phyloP scores from a whole-genome alignment of 2,888 invertebrate genomes.

The Caenorhabditis afra region DNA sequence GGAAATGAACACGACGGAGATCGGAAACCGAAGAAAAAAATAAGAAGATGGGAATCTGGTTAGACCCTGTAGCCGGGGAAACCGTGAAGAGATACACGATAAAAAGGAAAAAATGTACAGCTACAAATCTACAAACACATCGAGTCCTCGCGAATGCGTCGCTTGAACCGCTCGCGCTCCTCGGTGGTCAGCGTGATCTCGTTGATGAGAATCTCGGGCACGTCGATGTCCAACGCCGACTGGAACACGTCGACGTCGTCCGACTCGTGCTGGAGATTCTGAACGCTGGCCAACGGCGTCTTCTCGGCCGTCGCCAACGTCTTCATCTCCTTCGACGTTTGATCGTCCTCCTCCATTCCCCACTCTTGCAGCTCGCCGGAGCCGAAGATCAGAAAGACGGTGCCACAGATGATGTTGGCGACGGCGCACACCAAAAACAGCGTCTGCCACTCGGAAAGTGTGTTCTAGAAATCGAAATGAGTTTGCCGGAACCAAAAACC shows the following conservation, averaged over 20 bases:
- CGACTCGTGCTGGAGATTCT: conserved; percentile 28
- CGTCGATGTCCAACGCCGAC: conserved; percentile 41
- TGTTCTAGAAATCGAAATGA: conserved; percentile 42
- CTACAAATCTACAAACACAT: conserved; percentile 50
- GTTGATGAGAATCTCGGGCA: conserved; percentile 50
- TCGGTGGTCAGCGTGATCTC: conserved; percentile 59
- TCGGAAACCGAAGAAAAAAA: no score
- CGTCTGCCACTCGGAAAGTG: conserved; percentile 60
- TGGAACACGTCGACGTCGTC: conserved; percentile 47
- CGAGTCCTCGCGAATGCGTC: conserved; percentile 58
- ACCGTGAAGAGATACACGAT: no score
- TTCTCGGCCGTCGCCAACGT: conserved; percentile 36
- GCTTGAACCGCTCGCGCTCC: conserved; percentile 49
- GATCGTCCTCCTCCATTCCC: conserved; percentile 63
- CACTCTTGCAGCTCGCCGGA: conserved; percentile 68
- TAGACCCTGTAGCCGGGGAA: no score
- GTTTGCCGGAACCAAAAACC: no score
- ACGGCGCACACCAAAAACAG: conserved; percentile 59
- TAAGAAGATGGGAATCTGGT: no score
- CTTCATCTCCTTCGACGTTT: conserved; percentile 49
- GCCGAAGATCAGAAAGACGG: conserved; percentile 63
- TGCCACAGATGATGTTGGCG: conserved; percentile 59
- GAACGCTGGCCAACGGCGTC: conserved; percentile 41
- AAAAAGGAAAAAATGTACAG: not conserved
- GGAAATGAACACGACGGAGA: no score